These are phyloP conservation scores for Ditylenchus dipsaci DNA, from an alignment of 1,140 invertebrate species.

Conservation along the genomic window DNA sequence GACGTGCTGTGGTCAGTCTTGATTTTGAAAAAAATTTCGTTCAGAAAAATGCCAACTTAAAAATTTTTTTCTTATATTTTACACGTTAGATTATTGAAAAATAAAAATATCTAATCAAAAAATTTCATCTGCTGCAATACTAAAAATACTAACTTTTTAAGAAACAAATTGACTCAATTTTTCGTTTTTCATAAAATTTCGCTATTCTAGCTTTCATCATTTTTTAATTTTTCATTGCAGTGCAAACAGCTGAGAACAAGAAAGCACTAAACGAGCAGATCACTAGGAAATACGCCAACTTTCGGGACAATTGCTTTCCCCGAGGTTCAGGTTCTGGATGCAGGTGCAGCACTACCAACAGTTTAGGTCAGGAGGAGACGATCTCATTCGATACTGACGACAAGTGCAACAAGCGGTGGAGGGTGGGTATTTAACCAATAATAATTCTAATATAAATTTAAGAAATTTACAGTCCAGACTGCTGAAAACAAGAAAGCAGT, in stretches of 20 bases:
- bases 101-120: too few species aligned
- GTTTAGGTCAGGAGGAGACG: constrained; percentile 21
- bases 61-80: too few species aligned
- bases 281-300: constrained; percentile 17
- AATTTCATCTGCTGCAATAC: too few species aligned
- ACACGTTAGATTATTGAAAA: too few species aligned
- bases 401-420: constrained; percentile 24
- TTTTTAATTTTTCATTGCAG: constrained; percentile 10
- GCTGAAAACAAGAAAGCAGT: constrained; percentile 28
- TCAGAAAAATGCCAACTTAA: too few species aligned
- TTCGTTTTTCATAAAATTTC: too few species aligned
- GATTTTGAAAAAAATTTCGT: too few species aligned
- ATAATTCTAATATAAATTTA: neutral
- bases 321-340: constrained; percentile 28
- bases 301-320: constrained; percentile 41
- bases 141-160: too few species aligned
- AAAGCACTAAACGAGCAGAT: constrained; percentile 35
- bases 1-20: too few species aligned
- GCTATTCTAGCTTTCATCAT: neutral
- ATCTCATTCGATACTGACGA: constrained; percentile 31
- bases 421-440: neutral
- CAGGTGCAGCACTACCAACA: constrained; percentile 35
- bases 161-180: too few species aligned
- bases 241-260: constrained; percentile 33
- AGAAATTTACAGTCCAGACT: constrained; percentile 19